Base-by-base conservation (phyloP, 2,888 invertebrate species). In the Panorpa germanica region DNA sequence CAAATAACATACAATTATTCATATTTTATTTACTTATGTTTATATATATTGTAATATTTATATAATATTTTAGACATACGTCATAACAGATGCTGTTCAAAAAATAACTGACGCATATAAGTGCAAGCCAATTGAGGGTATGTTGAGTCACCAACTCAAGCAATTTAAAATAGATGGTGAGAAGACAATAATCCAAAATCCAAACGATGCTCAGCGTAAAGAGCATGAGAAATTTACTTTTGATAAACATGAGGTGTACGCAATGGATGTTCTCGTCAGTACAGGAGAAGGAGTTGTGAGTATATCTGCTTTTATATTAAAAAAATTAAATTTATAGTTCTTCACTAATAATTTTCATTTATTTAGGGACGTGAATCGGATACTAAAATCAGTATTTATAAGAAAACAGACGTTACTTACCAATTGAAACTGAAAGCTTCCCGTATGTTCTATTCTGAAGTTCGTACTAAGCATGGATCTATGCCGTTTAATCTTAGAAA, bases 141-240 rank as follows among this genome's bases (percentile, higher is more conserved):
- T 83, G 85, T 61, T 86, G 30, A 85, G 83, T 44, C 95, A 96
- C 56, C 91, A 96, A 50, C 59, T 98, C 39, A 90, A 93, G 55
- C 88, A 90, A 52, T 85, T 85, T 54, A 80, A 83, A 52, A 95
- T 95, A 49, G 95, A 98, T 55, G 96, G 96, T 11, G 95, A 95
- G 46, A 99, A 98, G 58, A 82, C 86, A 14, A 85, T 91, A 41
- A 88, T 90, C 45, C 86, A 95, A 55, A 98, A 98, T 57, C 96
- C 98, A 12, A 86, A 81, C 41, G 96, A 98, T 50, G 80, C 83
- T 16, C 95, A 95, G 52, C 78, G 82, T 44, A 90, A 91, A 49
- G 96, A 96, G 48, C 90, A 95, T 52, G 96, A 96, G 54, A 95
- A 95, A 52, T 83, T 80, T 48, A 83, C 81, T 35, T 74, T 99